Evolutionary conservation across 2,113 vertebrate genomes (phyloP), one percentile per base, ranked within the genome.

Genomic region (Sinosuthora webbiana): DNA sequence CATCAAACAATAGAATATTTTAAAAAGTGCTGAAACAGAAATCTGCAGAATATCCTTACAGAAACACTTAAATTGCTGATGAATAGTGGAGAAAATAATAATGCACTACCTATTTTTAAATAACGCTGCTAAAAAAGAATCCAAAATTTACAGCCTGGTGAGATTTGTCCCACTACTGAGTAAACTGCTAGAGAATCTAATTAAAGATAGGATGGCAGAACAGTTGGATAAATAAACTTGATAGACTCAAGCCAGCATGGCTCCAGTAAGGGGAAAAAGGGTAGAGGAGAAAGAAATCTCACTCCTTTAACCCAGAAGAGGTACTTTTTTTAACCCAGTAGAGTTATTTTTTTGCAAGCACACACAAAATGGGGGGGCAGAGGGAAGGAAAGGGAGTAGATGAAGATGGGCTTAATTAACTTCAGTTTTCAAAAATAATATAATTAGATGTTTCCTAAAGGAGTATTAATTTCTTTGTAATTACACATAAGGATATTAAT

Each of bases 161-260:
- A 95, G 93, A 95, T 83, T 89, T 79, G 57, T 78, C 56, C 79
- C 63, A 94, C 90, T 94, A 90, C 69, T 27, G 64, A 78, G 41
- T 57, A 89, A 96, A 88, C 90, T 80, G 76, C 78, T 57, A 74
- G 56, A 92, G 68, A 94, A 95, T 83, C 79, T 96, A 90, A 95
- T 96, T 96, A 96, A 93, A 92, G 68, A 78, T 83, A 83, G 73
- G 83, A 82, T 83, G 47, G 60, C 83, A 93, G 88, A 97, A 93
- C 93, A 96, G 85, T 76, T 75, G 93, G 93, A 94, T 83, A 96
- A 92, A 90, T 84, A 62, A 78, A 92, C 65, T 78, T 68, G 64
- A 92, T 57, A 92, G 75, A 68, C 52, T 83, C 9, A 15, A 94
- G 25, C 14, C 96, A 96, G 94, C 93, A 81, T 20, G 94, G n/a